These are phyloP conservation scores for Lamprotornis superbus DNA, from an alignment of 2,113 vertebrate genomes.

Conservation along the genomic window DNA sequence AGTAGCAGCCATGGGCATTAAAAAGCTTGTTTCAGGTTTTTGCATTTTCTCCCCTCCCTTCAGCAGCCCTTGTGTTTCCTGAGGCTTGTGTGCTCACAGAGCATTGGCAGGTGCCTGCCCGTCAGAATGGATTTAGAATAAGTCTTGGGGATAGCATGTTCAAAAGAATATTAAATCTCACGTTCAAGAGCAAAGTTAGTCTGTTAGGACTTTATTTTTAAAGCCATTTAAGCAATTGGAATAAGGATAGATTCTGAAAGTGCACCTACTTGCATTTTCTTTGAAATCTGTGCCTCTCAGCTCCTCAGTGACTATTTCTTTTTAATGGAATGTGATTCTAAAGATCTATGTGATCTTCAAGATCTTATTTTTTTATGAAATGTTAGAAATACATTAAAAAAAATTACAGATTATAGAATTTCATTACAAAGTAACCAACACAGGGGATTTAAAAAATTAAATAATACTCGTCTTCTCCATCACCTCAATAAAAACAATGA, in stretches of 20 bases:
- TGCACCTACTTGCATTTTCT: background rate
- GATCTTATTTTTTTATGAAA: background rate
- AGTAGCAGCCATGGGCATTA: background rate
- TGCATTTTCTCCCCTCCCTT: background rate
- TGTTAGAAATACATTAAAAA: background rate
- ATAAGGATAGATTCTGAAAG: background rate
- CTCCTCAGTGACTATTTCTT: background rate
- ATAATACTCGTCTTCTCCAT: background rate
- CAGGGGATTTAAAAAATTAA: background rate
- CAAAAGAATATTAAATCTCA: background rate
- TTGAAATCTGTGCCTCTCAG: background rate
- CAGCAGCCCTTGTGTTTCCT: background rate
- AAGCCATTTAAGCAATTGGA: background rate
- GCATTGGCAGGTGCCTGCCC: background rate
- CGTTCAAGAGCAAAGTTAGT: background rate
- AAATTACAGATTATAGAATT: background rate
- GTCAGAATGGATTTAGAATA: background rate
- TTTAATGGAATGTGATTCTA: background rate
- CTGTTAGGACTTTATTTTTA: background rate
- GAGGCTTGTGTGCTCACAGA: background rate
- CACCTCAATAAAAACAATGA: background rate
- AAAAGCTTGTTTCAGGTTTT: background rate
- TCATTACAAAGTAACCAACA: background rate
- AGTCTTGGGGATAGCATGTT: background rate
- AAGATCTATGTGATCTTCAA: background rate